Evolutionary conservation across 2,888 invertebrate species (phyloP), one percentile per base, ranked within the genome.

Genomic region (Quadriops clusia): DNA sequence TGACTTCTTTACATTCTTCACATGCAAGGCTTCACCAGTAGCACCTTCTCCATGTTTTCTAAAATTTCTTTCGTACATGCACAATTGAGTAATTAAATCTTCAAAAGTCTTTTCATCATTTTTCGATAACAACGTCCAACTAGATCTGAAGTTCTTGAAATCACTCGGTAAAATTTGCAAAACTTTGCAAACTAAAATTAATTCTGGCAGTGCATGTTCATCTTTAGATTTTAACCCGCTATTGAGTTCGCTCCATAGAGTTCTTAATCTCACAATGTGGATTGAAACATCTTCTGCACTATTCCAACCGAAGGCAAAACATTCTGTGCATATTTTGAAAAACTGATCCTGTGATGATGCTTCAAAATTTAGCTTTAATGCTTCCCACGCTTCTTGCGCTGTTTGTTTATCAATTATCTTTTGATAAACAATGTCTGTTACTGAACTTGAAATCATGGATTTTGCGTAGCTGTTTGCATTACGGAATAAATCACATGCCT

Each of bases 371-470:
- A 34, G 31, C 30, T 45, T 47, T 17, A 48, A 39, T 11, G 43
- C 41, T 32, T 52, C 44, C 47, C 51, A 51, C 14, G 46, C 42
- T 6, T 55, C 48, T 25, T 36, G 31, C 1, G 52, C 50, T 25
- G 49, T 43, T 11, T 49, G 43, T 43, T 45, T 48, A 32, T 52
- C 53, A 51, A 53, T 51, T 17, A 52, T 50, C 32, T 54, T 55
- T 21, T 51, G 46, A 38, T 53, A 46, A 2, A 54, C 47, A 7
- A 38, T 32, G 34, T 52, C 51, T 13, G 44, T 47, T 3, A 53
- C 39, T 28, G 47, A 28, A 38, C 43, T 50, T 14, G 46, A 36
- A 17, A 55, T 51, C 49, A 51, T 49, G 1, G 51, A 47, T 24
- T 52, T 54, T 3, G 51, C 49, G n/a, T n/a, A n/a, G n/a, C n/a